phyloP scores from a whole-genome alignment of 1,140 invertebrate species.

The Odontomachus brunneus region DNA sequence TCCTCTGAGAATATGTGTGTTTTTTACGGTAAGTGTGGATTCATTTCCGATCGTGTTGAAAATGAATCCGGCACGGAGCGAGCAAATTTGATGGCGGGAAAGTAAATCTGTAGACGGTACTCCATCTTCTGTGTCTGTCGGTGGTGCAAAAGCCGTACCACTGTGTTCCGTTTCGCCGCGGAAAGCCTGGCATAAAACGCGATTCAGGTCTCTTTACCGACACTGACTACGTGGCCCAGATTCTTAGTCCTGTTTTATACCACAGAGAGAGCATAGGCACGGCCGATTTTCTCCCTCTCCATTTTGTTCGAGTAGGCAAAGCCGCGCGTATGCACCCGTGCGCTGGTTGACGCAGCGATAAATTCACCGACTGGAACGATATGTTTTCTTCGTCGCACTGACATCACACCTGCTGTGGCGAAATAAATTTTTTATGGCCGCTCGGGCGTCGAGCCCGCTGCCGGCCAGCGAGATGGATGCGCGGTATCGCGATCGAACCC shows the following conservation, averaged over 20 bases:
- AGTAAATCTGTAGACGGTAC: not conserved
- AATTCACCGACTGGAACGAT: conserved; percentile 33
- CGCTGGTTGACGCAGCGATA: conserved; percentile 48
- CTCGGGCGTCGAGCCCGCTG: not conserved
- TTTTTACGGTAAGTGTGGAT: not conserved
- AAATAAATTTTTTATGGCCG: conserved; percentile 39
- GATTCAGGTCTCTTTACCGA: conserved; percentile 14
- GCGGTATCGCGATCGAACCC: not conserved
- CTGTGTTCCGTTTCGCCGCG: conserved; percentile 15
- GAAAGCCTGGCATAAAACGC: conserved; percentile 43
- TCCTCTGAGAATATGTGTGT: too few relatives aligned
- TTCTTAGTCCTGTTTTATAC: conserved; percentile 47
- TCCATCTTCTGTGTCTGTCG: conserved; percentile 29
- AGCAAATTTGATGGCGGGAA: not conserved
- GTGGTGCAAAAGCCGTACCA: not conserved
- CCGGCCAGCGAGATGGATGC: conserved; percentile 4
- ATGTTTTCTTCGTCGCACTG: conserved; percentile 30
- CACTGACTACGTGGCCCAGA: conserved; percentile 34
- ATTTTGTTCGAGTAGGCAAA: conserved; percentile 43
- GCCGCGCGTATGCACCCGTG: not conserved
- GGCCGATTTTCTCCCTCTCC: not conserved
- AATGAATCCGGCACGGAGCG: not conserved
- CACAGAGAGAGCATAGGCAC: not conserved
- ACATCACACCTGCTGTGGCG: conserved; percentile 18
- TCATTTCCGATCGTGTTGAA: too few relatives aligned